Evolutionary conservation across 2,797 vertebrate species (phyloP), one percentile per base, ranked within the genome.

Genomic region (Lutjanus argentimaculatus): DNA sequence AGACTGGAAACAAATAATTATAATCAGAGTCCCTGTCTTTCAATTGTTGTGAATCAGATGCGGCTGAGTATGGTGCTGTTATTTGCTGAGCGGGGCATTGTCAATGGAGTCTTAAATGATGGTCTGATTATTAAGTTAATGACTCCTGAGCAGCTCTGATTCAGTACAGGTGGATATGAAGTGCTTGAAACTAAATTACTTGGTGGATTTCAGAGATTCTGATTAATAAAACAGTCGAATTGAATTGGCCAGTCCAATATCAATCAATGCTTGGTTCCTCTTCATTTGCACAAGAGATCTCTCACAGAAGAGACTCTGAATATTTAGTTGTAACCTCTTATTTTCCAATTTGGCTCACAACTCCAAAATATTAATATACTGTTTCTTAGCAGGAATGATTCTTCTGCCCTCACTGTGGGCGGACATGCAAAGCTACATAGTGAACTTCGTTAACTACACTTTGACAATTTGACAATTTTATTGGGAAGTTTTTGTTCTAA

Each of bases 1-100:
- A 70, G 52, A 67, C 21, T 64, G 73, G 13, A 55, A 57, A 63
- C 49, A 45, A 62, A 55, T 25, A 48, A 71, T 59, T 4, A 5
- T 22, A 9, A 30, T 67, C 36, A 46, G 3, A 9, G 17, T 30
- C 19, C 12, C 8, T 11, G 3, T 79, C 11, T 55, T 61, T 55
- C 0, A 1, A 5, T 66, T 61, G 42, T 6, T 46, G n/a, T 48
- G 71, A 30, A 43, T 52, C 30, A n/a, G 17, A 63, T 58, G 2
- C 0, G 3, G 25, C 25, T 49, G 14, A 55, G 63, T 63, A 22
- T 40, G 15, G 12, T 15, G 3, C n/a, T 48, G 11, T 51, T 6
- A 8, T 2, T 51, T 21, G 12, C 62, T 53, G n/a, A 48, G n/a
- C n/a, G 7, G 7, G 16, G 4, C 7, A 17, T 36, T 22, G 17